Evolutionary conservation across 2,888 invertebrate genomes (phyloP), one percentile per base, ranked within the genome.

Genomic region (Sinodicranocentrus sp.): DNA sequence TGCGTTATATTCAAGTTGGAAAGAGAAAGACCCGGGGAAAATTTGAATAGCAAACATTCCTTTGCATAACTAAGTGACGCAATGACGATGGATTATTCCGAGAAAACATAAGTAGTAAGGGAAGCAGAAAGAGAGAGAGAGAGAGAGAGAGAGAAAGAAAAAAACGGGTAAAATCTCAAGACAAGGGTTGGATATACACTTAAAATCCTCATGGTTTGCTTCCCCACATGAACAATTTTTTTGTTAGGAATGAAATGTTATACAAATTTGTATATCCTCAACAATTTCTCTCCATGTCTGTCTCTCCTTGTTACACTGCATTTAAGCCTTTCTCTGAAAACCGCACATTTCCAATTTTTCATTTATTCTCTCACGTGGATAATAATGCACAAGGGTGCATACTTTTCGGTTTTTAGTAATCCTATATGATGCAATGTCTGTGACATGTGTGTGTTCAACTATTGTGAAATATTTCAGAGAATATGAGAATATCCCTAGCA

Each of bases 1-100:
- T n/a, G n/a, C n/a, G n/a, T n/a, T n/a, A n/a, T n/a, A n/a, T n/a
- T n/a, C n/a, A n/a, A 33, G 48, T 48, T 25, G 23, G 57, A 21
- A 54, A 26, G 65, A 19, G 61, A 70, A n/a, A 43, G 63, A 78
- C 25, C 15, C 52, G 19, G 79, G 28, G 23, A 25, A 19, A 73
- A 80, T 80, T 80, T 80, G 80, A 80, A 80, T 80, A 80, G 72
- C 80, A 80, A 80, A 73, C 80, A 80, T 80, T 73, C 73, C 73
- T 80, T 80, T 80, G 73, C 80, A 73, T 67, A 80, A 73, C 79
- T 72, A 80, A 80, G 63, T 57, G 67, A 80, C 57, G 73, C 67
- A 80, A 73, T 73, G 72, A 63, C 54, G 72, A 65, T 72, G 71
- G 71, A 79, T 72, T 79, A 79, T 79, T 71, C 59, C 19, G 77